Base-by-base conservation (phyloP, 35 echinoderm and acorn worm species). In the Holothuria glaberrima region DNA sequence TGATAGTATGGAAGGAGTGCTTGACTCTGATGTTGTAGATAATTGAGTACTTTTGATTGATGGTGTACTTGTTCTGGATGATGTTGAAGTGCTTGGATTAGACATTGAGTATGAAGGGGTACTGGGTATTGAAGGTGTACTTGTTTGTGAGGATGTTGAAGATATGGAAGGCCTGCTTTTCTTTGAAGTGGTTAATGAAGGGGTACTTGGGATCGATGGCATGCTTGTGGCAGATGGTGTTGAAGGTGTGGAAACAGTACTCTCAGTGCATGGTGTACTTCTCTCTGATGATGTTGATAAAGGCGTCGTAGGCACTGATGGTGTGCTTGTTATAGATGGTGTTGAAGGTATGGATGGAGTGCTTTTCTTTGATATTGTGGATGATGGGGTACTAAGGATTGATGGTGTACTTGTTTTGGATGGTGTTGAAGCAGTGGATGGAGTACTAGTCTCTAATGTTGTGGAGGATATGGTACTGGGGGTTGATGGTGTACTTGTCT, bases 1-100 rank as follows among this genome's bases (percentile, higher is more conserved):
- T 0, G 64, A 19, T 14, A 19, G 22, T 68, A 68, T 14, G 19
- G 64, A 68, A 9, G 19, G 22, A 68, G 1, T 26, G 22, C 64
- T 68, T 68, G 64, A 14, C 22, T 68, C 64, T 68, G 64, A 68
- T 68, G 64, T 0, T 26, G n/a, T 26, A 68, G 64, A 65, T 65
- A 16, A 65, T 6, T 4, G 17, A 65, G 61, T 65, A 25, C 12
- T 25, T 25, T 7, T 29, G 12, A 29, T 25, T 66, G 63, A 66
- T 14, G 63, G 63, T 9, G 63, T 66, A 66, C 63, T 66, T 66
- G 63, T 25, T 66, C 12, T 66, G 21, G 21, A 25, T 29, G 28
- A n/a, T n/a, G n/a, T n/a, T n/a, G n/a, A n/a, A n/a, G n/a, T n/a
- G n/a, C n/a, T n/a, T n/a, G n/a, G n/a, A n/a, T n/a, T n/a, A n/a